phyloP scores from a whole-genome alignment of 2,113 vertebrate species.

The Columba livia region DNA sequence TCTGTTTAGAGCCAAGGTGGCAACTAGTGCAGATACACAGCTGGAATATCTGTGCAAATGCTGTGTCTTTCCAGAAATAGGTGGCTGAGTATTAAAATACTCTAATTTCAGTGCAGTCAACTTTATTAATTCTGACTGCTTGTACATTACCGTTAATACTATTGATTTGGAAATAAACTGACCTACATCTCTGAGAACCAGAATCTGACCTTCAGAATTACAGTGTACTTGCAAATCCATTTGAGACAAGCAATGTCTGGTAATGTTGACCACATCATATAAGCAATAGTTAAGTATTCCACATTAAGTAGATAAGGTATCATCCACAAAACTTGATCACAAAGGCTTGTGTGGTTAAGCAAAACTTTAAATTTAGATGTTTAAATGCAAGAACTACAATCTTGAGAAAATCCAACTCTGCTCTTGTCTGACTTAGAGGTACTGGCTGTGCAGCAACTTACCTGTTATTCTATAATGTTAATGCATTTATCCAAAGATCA shows the following conservation, averaged over 20 bases:
- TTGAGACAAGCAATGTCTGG: neutral
- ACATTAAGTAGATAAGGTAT: neutral
- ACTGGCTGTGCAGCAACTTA: neutral
- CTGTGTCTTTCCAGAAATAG: neutral
- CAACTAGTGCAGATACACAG: neutral
- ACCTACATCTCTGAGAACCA: neutral
- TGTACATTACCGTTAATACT: neutral
- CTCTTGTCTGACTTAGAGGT: neutral
- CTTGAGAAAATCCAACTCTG: accelerated
- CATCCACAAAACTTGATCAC: neutral
- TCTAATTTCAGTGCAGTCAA: neutral
- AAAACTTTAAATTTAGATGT: neutral
- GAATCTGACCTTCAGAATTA: neutral
- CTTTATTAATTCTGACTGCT: neutral
- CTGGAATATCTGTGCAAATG: neutral
- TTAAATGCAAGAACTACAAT: neutral
- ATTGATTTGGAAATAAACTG: neutral
- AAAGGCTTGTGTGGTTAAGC: neutral
- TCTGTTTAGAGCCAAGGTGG: neutral
- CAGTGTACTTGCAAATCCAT: neutral
- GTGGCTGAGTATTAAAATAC: neutral
- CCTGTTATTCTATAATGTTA: neutral
- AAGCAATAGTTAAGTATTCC: neutral
- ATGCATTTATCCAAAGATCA: neutral
- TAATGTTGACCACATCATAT: neutral